Evolutionary conservation across 2,888 invertebrate genomes (phyloP).

Genomic region (Thysanoteuthis rhombus): DNA sequence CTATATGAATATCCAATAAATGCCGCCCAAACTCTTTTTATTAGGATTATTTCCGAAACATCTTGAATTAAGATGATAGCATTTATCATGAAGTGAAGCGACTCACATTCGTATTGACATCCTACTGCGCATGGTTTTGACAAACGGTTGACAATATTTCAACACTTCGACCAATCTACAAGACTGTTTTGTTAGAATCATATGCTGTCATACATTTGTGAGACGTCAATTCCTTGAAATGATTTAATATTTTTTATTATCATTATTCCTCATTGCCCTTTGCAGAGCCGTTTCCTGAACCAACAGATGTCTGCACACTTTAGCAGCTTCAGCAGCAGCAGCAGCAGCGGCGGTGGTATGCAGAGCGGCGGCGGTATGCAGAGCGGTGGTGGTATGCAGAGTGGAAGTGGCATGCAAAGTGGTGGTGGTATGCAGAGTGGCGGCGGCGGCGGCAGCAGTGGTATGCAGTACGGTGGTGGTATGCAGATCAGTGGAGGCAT

Average conservation of each 20-base stretch:
- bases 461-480: background rate
- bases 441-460: background rate
- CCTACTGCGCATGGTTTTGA: too few species aligned
- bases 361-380: background rate
- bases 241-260: background rate
- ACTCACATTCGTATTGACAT: too few species aligned
- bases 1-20: too few species aligned
- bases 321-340: background rate
- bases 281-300: background rate
- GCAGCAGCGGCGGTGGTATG: background rate
- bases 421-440: background rate
- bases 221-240: background rate
- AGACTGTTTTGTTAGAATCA: background rate
- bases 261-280: background rate
- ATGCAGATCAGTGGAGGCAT: background rate
- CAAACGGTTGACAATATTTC: too few species aligned
- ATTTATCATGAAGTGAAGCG: too few species aligned
- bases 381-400: background rate
- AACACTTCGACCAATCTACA: too few species aligned
- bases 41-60: too few species aligned
- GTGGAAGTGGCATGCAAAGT: background rate
- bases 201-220: background rate
- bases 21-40: too few species aligned
- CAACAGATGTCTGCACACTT: conserved; percentile 13
- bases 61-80: too few species aligned